These are phyloP conservation scores for Meteorus cinctellus DNA, from an alignment of 2,888 invertebrate species.

Conservation along the genomic window DNA sequence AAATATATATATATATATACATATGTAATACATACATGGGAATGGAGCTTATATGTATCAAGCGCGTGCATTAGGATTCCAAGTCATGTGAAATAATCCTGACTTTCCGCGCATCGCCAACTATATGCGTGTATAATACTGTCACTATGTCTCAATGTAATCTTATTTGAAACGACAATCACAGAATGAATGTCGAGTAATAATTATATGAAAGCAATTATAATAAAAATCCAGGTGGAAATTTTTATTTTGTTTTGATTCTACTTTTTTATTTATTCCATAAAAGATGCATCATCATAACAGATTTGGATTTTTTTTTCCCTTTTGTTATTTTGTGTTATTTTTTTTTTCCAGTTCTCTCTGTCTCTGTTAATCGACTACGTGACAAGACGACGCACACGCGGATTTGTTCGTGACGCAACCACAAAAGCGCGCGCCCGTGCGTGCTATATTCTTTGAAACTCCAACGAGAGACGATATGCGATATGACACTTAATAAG, in stretches of 20 bases:
- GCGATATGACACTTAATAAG: conserved; percentile 28
- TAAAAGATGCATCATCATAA: background rate
- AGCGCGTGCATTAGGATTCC: conserved; percentile 24
- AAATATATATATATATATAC: background rate
- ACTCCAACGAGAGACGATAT: conserved; percentile 26
- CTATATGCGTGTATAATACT: conserved; percentile 24
- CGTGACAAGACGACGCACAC: conserved; percentile 49
- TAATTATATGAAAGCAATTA: background rate
- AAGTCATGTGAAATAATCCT: conserved; percentile 40
- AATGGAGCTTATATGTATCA: background rate
- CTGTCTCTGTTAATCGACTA: conserved; percentile 38
- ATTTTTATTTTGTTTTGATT: background rate
- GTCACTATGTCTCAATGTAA: background rate
- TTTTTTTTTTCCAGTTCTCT: background rate
- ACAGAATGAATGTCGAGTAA: background rate
- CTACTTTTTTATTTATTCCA: background rate
- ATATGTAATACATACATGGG: background rate
- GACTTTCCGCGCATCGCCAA: conserved; percentile 38
- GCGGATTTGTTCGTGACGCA: conserved; percentile 54
- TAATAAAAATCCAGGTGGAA: background rate
- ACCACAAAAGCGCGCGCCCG: conserved; percentile 43
- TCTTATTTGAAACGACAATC: background rate
- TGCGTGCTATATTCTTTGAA: conserved; percentile 41
- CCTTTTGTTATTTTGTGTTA: background rate
- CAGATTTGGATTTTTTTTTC: background rate